phyloP scores from a whole-genome alignment of 1,140 invertebrate genomes.

The Heliconius eleuchia region DNA sequence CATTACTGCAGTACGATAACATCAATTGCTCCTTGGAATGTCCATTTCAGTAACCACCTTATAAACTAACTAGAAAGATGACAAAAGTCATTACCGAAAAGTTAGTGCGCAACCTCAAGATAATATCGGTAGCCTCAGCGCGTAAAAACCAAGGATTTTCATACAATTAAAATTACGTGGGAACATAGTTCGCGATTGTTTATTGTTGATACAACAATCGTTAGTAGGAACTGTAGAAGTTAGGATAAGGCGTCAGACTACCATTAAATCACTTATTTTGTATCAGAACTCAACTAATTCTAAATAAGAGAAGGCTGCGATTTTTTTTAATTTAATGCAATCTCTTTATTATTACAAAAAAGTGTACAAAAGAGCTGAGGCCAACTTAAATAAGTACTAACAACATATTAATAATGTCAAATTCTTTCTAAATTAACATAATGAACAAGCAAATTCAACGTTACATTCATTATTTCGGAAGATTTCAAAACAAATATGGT shows the following conservation, averaged over 20 bases:
- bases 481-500: too few species aligned
- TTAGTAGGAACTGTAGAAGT: conserved; percentile 42
- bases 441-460: background rate
- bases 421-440: background rate
- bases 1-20: too few species aligned
- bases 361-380: too few species aligned
- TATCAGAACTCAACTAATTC: background rate
- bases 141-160: conserved; percentile 58
- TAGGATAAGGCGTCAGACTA: conserved; percentile 29
- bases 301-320: background rate
- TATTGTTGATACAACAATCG: conserved; percentile 50
- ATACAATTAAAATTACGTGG: conserved; percentile 51
- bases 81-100: conserved; percentile 43
- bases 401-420: too few species aligned
- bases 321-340: too few species aligned
- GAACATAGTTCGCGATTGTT: conserved; percentile 50
- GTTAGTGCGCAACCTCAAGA: conserved; percentile 56
- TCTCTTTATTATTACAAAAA: too few species aligned
- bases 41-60: background rate
- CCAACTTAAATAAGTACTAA: too few species aligned
- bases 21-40: background rate
- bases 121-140: conserved; percentile 48
- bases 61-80: conserved; percentile 20
- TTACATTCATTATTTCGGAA: too few species aligned
- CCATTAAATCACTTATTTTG: conserved; percentile 3